Evolutionary conservation across 2,113 vertebrate genomes (phyloP).

Genomic region (Actenoides lindsayi): DNA sequence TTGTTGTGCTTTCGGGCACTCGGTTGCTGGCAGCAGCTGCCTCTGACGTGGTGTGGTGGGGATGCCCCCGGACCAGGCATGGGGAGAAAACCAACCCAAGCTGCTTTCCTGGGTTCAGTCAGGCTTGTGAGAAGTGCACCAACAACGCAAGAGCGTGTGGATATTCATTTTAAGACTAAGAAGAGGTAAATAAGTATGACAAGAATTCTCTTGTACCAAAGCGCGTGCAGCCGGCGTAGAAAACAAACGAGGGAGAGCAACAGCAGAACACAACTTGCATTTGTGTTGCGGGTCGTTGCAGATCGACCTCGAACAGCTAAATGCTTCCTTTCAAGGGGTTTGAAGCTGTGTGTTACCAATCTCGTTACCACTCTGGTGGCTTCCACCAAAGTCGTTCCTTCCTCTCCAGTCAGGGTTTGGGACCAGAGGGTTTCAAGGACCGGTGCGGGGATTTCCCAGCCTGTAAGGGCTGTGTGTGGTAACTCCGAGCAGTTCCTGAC

Average conservation of each 20-base stretch:
- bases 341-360: not conserved
- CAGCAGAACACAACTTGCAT: not conserved
- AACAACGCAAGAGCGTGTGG: not conserved
- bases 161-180: not conserved
- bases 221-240: not conserved
- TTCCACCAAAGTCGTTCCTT: not conserved
- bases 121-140: not conserved
- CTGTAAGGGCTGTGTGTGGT: accelerated
- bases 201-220: not conserved
- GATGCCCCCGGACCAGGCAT: not conserved
- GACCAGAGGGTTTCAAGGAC: not conserved
- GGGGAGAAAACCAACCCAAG: not conserved
- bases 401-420: not conserved
- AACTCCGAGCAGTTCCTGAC: not conserved
- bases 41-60: not conserved
- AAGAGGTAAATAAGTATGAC: not conserved
- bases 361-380: accelerated
- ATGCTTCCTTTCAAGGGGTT: not conserved
- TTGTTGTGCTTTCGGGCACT: accelerated
- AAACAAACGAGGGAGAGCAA: not conserved
- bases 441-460: accelerated
- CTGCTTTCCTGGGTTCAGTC: not conserved
- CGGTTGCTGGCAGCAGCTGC: not conserved
- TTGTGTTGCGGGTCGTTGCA: not conserved
- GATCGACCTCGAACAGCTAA: not conserved